phyloP scores from a whole-genome alignment of 2,888 invertebrate genomes.

The Pachliopta kotzebuea region DNA sequence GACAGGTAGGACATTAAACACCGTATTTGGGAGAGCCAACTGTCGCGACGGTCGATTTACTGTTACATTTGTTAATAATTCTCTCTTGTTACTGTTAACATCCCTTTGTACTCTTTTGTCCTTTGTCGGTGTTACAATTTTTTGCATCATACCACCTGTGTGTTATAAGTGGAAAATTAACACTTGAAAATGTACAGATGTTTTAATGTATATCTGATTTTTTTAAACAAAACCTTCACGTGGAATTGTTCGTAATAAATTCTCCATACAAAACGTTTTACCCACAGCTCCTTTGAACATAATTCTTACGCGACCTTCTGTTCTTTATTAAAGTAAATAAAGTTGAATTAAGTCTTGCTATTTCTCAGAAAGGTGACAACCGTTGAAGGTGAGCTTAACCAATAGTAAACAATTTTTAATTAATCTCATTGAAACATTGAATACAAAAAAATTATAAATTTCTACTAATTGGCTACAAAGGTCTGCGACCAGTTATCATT shows the following conservation, averaged over 20 bases:
- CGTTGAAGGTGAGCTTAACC: slow-evolving; percentile 5
- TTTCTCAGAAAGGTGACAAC: slow-evolving; percentile 13
- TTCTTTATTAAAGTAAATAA: slow-evolving; percentile 14
- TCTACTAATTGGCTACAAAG: no score
- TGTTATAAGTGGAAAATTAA: no score
- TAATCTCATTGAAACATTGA: neutral
- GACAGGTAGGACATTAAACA: neutral
- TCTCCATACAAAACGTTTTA: neutral
- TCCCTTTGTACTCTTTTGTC: neutral
- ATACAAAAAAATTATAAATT: slow-evolving; percentile 11
- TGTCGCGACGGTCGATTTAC: neutral
- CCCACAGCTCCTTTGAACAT: neutral
- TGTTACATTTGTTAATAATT: neutral
- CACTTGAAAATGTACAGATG: neutral
- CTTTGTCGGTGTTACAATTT: neutral
- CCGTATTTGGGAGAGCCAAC: neutral
- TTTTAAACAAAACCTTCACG: neutral
- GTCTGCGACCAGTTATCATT: no score
- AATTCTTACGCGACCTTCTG: slow-evolving; percentile 11
- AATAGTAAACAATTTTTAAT: slow-evolving; percentile 16
- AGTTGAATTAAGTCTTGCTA: slow-evolving; percentile 13
- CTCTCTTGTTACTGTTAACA: neutral
- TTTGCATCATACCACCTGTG: neutral
- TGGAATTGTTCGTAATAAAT: slow-evolving; percentile 4
- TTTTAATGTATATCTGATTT: neutral